Percentiles rank a stretch among this genome's conserved stretches.
Conservation (phyloP, 2,888 invertebrate species). For the Pheosia tremula region DNA sequence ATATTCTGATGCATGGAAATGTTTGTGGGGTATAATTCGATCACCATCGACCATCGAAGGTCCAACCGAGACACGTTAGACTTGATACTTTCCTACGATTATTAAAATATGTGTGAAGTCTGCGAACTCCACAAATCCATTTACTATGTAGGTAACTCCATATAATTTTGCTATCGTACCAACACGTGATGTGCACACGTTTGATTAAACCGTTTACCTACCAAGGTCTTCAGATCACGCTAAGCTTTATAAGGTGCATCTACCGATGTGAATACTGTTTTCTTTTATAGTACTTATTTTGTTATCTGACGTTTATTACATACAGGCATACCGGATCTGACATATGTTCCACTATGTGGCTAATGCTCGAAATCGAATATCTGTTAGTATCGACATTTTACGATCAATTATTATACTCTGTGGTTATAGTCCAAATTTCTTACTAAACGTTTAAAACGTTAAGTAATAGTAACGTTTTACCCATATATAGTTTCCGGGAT, state of each 20-base stretch:
- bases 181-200: slow-evolving; percentile 39
- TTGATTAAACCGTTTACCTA: slow-evolving; percentile 48
- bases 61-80: too few relatives aligned
- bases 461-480: too few relatives aligned
- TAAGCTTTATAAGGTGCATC: slow-evolving; percentile 15
- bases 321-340: neutral
- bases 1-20: neutral
- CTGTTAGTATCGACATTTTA: too few relatives aligned
- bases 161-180: slow-evolving; percentile 30
- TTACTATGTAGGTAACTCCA: neutral
- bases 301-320: neutral
- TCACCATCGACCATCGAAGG: too few relatives aligned
- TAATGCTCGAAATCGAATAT: too few relatives aligned
- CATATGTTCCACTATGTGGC: too few relatives aligned
- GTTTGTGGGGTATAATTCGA: too few relatives aligned
- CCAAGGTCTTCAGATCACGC: slow-evolving; percentile 29
- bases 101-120: neutral
- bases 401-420: too few relatives aligned
- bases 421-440: too few relatives aligned
- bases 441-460: too few relatives aligned
- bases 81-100: neutral
- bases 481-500: too few relatives aligned
- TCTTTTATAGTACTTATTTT: neutral
- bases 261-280: neutral
- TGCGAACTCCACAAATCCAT: neutral